These are phyloP conservation scores for Austrofundulus limnaeus DNA, from an alignment of 2,113 vertebrate species.

Conservation along the genomic window DNA sequence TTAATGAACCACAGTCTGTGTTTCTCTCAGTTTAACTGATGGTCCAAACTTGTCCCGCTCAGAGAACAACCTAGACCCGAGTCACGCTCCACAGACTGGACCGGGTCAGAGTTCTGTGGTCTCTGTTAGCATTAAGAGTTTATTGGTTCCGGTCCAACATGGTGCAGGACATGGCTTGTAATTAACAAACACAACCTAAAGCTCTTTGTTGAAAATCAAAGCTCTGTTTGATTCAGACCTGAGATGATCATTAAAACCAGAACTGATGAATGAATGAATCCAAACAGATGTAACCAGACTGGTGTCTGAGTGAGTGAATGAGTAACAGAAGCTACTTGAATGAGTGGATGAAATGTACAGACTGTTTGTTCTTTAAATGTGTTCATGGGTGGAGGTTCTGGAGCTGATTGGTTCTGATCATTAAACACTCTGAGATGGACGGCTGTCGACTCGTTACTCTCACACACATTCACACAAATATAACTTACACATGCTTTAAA, in stretches of 20 bases:
- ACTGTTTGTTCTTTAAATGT: constrained; percentile 31
- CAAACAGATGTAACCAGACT: constrained; percentile 57
- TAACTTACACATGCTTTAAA: too few relatives aligned
- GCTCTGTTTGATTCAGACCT: constrained; percentile 37
- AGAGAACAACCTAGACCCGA: too few relatives aligned
- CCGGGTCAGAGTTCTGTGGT: too few relatives aligned
- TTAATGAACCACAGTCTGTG: constrained; percentile 6
- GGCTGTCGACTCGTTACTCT: constrained; percentile 35
- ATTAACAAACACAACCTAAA: neutral
- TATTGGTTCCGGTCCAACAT: neutral
- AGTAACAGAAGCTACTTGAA: constrained; percentile 10
- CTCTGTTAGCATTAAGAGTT: neutral
- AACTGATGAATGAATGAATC: constrained; percentile 43
- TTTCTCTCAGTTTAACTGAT: neutral
- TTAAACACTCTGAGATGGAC: constrained; percentile 70
- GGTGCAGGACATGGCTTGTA: neutral
- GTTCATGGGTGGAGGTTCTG: constrained; percentile 49
- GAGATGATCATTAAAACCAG: constrained; percentile 34
- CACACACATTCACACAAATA: neutral
- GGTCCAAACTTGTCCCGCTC: constrained; percentile 14
- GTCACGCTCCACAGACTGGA: too few relatives aligned
- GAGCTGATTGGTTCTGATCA: constrained; percentile 63
- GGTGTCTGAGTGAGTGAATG: constrained; percentile 20
- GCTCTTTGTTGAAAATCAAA: constrained; percentile 30
- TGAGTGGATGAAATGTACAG: constrained; percentile 50